A percentile compares a stretch with the other conserved stretches of the same genome.
phyloP scores from a whole-genome alignment of 2,113 vertebrate species.

The Protomyctophum bolini region DNA sequence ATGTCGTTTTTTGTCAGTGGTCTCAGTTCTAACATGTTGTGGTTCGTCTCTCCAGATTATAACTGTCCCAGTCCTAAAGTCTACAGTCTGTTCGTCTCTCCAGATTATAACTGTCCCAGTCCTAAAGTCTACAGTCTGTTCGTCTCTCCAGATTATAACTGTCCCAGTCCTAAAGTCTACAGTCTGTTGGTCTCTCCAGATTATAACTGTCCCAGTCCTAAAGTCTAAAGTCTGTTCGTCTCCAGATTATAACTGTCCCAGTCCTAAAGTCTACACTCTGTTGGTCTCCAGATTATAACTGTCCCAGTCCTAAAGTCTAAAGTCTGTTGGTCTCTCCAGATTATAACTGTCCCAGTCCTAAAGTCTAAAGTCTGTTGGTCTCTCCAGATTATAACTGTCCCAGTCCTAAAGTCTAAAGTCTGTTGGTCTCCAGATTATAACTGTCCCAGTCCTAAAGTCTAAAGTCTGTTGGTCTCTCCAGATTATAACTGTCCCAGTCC shows the following conservation, averaged over 20 bases:
- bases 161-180: conserved; percentile 72
- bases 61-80: conserved; percentile 69
- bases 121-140: conserved; percentile 79
- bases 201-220: conserved; percentile 62
- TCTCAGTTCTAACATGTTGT: no score
- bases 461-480: no score
- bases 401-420: conserved; percentile 73
- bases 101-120: conserved; percentile 69
- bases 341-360: conserved; percentile 62
- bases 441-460: conserved; percentile 73
- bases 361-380: no score
- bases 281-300: conserved; percentile 71
- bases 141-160: conserved; percentile 71
- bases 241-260: conserved; percentile 70
- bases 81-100: no score
- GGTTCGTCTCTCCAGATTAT: conserved; percentile 68
- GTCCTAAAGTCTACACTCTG: conserved; percentile 76
- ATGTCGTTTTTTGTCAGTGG: no score
- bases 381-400: conserved; percentile 72
- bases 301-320: conserved; percentile 73
- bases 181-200: no score
- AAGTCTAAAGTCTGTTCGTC: no score
- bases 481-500: conserved; percentile 64
- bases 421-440: conserved; percentile 65
- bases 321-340: no score